phyloP scores from a whole-genome alignment of 2,113 vertebrate species.

The Hippopotamus amphibius region DNA sequence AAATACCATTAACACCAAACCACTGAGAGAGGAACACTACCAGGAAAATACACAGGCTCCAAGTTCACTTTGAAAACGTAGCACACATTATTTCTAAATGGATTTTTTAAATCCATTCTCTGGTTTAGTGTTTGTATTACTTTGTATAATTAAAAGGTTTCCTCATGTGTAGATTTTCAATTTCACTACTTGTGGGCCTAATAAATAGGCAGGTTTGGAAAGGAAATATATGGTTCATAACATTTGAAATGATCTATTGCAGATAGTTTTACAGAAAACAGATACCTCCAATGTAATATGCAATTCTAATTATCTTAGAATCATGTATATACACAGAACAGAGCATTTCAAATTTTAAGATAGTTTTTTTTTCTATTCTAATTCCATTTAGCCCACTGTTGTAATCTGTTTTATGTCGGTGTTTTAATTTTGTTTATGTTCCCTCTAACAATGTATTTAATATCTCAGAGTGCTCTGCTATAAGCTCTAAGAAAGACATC shows the following conservation, averaged over 20 bases:
- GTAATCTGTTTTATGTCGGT: slow-evolving; percentile 64
- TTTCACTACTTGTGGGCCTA: slow-evolving; percentile 65
- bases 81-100: slow-evolving; percentile 1
- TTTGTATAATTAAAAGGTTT: slow-evolving; percentile 77
- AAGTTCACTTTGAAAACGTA: slow-evolving; percentile 55
- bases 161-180: slow-evolving; percentile 59
- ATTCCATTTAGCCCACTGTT: slow-evolving; percentile 57
- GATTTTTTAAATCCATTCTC: neutral
- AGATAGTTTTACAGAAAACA: slow-evolving; percentile 57
- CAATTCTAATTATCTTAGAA: slow-evolving; percentile 57
- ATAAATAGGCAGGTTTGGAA: slow-evolving; percentile 62
- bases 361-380: slow-evolving; percentile 47
- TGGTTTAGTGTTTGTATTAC: slow-evolving; percentile 53
- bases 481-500: slow-evolving; percentile 6
- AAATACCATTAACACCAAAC: slow-evolving; percentile 62
- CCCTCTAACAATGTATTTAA: slow-evolving; percentile 56
- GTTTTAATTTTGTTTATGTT: slow-evolving; percentile 68
- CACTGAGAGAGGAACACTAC: slow-evolving; percentile 13
- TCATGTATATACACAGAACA: neutral
- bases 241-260: slow-evolving; percentile 24
- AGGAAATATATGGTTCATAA: slow-evolving; percentile 46
- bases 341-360: slow-evolving; percentile 16
- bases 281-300: slow-evolving; percentile 40
- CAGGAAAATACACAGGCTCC: slow-evolving; percentile 1
- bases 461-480: slow-evolving; percentile 56